Evolutionary conservation across 2,797 vertebrate genomes (phyloP), one percentile per base, ranked within the genome.

Genomic region (Podargus strigoides): DNA sequence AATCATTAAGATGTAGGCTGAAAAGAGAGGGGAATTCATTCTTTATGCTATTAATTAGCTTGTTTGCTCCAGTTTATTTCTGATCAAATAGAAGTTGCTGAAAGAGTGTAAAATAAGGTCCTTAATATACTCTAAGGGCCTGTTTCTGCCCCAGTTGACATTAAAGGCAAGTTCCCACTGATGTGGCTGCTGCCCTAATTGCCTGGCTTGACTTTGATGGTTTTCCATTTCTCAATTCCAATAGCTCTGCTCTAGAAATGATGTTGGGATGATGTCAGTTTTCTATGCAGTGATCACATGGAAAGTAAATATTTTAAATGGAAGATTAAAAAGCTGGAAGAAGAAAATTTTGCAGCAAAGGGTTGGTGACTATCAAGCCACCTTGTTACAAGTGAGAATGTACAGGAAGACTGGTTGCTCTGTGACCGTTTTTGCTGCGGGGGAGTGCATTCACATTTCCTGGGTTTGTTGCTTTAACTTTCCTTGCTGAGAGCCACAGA

Each of bases 161-260:
- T 76, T 92, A 95, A 90, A 91, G 55, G 76, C 66, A 69, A 88
- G 74, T 69, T 94, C 73, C 55, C 62, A 49, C 76, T 94, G 92
- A 75, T 78, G 68, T 87, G 85, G 84, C 44, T 89, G 92, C 85
- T 86, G 82, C 79, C 50, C 79, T 94, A 93, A 73, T 86, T 87
- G 94, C 58, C 66, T 89, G 76, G 15, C 20, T 73, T 89, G 94
- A 94, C 92, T 79, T 4, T 89, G 96, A 94, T 93, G 79, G 78
- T 86, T 97, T 96, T 90, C 94, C 87, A 83, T 92, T 89, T 81
- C 90, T 92, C 77, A 93, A 47, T 95, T 96, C 94, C 94, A 78
- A n/a, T 67, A 64, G 55, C 53, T 89, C 81, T 93, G 52, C 79
- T 95, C 94, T 95, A 63, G 63, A 82, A 95, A 85, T 55, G 80